Evolutionary conservation across 2,113 vertebrate genomes (phyloP).

Genomic region (Chloropsis hardwickii): DNA sequence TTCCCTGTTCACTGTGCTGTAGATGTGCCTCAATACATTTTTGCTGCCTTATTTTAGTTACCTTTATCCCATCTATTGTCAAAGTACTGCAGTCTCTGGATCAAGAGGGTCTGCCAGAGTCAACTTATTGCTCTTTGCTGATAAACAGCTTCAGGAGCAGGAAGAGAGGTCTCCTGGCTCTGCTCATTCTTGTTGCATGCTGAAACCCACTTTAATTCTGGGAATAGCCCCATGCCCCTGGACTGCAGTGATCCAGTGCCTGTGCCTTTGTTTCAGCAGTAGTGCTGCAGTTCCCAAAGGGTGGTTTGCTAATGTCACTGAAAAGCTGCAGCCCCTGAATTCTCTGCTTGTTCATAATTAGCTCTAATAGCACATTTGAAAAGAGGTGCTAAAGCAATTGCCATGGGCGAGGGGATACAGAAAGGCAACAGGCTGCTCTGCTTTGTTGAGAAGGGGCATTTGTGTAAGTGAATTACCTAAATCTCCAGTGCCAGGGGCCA

Average conservation of each 20-base stretch:
- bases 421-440: slow-evolving; percentile 17
- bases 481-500: slow-evolving; percentile 40
- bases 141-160: background rate
- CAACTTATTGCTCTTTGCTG: background rate
- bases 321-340: background rate
- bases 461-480: slow-evolving; percentile 48
- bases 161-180: background rate
- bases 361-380: slow-evolving; percentile 46
- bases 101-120: background rate
- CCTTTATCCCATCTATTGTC: background rate
- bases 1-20: background rate
- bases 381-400: slow-evolving; percentile 19
- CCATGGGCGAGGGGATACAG: background rate
- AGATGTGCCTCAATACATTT: background rate
- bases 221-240: background rate
- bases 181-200: background rate
- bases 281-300: background rate
- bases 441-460: slow-evolving; percentile 16
- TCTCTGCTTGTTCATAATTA: slow-evolving; percentile 48
- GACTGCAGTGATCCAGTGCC: background rate
- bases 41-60: background rate
- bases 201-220: background rate
- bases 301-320: background rate
- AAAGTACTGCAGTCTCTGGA: background rate
- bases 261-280: background rate